Conservation (phyloP, 2,113 vertebrate species). For the Phalacrocorax pelagicus region DNA sequence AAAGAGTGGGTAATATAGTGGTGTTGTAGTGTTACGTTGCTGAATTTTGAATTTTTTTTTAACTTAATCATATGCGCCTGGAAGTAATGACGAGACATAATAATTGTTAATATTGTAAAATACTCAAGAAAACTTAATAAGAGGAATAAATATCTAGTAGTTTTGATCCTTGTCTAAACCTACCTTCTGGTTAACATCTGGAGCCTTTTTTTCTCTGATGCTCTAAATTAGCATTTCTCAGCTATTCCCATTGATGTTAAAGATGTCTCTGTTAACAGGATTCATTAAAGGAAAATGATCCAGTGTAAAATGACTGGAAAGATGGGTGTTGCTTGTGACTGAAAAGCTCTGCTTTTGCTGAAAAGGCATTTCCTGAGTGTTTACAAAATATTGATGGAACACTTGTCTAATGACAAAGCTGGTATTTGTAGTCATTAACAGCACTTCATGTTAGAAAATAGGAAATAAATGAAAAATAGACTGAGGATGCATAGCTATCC, state of each 20-base stretch:
- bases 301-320: neutral
- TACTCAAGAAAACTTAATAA: neutral
- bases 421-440: constrained; percentile 39
- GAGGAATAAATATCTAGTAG: neutral
- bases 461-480: neutral
- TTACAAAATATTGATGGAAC: constrained; percentile 62
- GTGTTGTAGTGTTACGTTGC: neutral
- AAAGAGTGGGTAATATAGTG: neutral
- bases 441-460: constrained; percentile 24
- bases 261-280: neutral
- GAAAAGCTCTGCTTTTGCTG: neutral
- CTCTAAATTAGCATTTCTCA: neutral
- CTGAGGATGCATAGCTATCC: neutral
- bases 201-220: neutral
- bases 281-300: neutral
- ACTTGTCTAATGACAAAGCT: constrained; percentile 12
- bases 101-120: neutral
- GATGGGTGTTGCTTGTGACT: neutral
- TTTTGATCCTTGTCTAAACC: neutral
- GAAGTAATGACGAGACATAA: neutral
- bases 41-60: neutral
- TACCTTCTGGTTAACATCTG: neutral
- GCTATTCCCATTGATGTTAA: neutral
- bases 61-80: neutral
- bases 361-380: neutral